These are phyloP conservation scores for Octonoba sinensis DNA, from an alignment of 2,888 invertebrate genomes.

Conservation along the genomic window DNA sequence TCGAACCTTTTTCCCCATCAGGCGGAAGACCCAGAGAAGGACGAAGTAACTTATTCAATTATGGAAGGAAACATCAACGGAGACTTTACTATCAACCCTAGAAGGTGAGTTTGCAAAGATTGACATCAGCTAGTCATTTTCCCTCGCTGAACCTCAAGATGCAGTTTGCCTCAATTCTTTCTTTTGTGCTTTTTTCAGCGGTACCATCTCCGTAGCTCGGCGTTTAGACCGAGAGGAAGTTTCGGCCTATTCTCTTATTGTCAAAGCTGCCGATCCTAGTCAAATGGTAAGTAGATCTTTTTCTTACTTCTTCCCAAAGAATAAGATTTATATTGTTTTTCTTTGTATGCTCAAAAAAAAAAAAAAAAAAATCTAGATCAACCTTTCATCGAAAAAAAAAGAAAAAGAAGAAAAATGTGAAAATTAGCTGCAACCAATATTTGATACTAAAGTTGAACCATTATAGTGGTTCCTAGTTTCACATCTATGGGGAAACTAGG, in stretches of 20 bases:
- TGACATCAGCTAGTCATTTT: too few relatives aligned
- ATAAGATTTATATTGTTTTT: too few relatives aligned
- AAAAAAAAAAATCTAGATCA: too few relatives aligned
- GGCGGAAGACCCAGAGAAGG: conserved; percentile 91
- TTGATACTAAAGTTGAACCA: too few relatives aligned
- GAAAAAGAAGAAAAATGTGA: too few relatives aligned
- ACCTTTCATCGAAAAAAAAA: too few relatives aligned
- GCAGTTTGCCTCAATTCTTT: neutral
- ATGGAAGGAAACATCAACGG: conserved; percentile 89
- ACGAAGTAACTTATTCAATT: conserved; percentile 86
- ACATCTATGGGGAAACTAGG: too few relatives aligned
- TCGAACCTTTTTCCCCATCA: conserved; percentile 71
- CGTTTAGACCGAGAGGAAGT: conserved; percentile 88
- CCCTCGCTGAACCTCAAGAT: too few relatives aligned
- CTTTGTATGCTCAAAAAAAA: too few relatives aligned
- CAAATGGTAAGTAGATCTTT: conserved; percentile 73
- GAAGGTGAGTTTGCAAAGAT: conserved; percentile 32
- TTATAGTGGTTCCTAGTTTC: too few relatives aligned
- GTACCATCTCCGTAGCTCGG: conserved; percentile 87
- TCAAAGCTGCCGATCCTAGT: conserved; percentile 88
- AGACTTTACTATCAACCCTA: conserved; percentile 86
- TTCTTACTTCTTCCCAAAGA: neutral
- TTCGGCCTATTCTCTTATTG: conserved; percentile 87
- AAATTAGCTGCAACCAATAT: too few relatives aligned
- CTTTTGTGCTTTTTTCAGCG: conserved; percentile 75